phyloP scores from a whole-genome alignment of 2,113 vertebrate species.

The Numida meleagris region DNA sequence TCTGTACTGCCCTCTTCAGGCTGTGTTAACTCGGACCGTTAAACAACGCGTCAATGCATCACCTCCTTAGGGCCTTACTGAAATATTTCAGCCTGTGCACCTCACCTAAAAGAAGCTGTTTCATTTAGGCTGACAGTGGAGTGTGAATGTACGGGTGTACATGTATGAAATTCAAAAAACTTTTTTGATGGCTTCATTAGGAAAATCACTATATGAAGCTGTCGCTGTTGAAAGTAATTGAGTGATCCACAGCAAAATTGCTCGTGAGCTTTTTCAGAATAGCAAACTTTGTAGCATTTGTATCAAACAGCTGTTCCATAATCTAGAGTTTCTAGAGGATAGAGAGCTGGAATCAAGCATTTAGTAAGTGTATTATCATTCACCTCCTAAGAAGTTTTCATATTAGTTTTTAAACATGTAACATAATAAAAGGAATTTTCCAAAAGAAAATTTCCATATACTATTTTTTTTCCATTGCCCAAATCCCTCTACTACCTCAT shows the following conservation, averaged over 20 bases:
- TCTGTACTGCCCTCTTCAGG: conserved; percentile 80
- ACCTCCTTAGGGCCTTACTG: background rate
- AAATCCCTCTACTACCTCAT: background rate
- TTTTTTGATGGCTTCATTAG: background rate
- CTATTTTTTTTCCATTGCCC: background rate
- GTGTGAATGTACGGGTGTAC: background rate
- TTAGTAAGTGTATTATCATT: background rate
- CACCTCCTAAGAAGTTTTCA: background rate
- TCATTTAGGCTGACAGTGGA: background rate
- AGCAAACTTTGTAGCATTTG: background rate
- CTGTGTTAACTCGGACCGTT: background rate
- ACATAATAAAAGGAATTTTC: background rate
- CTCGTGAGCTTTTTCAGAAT: background rate
- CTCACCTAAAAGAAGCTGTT: background rate
- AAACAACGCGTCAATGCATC: background rate
- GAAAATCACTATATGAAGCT: background rate
- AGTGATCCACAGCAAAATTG: background rate
- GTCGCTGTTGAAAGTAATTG: background rate
- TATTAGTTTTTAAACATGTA: background rate
- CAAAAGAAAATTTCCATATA: background rate
- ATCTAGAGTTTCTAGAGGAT: background rate
- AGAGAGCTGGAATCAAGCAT: background rate
- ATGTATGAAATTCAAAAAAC: background rate
- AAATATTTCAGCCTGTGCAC: background rate
- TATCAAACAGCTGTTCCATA: conserved; percentile 23